Conservation (phyloP, 2,888 invertebrate genomes). For the Chrysodeixis includens region DNA sequence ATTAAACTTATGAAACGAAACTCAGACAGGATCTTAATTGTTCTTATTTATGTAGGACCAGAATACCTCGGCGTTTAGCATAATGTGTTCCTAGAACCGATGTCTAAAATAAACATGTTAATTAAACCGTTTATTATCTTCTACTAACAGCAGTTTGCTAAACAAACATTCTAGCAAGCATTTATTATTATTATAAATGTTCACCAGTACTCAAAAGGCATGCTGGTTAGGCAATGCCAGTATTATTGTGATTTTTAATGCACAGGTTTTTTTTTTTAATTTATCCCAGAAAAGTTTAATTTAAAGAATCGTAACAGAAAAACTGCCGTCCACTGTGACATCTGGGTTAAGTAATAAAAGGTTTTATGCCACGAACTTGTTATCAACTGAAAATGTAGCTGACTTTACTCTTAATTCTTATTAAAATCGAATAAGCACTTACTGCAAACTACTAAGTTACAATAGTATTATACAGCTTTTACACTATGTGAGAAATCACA, state of each 20-base stretch:
- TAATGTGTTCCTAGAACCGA: not conserved
- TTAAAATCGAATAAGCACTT: no score
- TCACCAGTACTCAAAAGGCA: no score
- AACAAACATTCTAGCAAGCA: not conserved
- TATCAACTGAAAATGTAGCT: not conserved
- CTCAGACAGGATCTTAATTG: constrained; percentile 7
- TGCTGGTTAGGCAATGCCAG: not conserved
- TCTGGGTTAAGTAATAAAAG: not conserved
- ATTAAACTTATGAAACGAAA: constrained; percentile 35
- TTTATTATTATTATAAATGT: no score
- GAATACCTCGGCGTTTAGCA: not conserved
- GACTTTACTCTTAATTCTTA: no score
- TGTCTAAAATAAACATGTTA: not conserved
- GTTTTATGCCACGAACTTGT: not conserved
- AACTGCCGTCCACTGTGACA: not conserved
- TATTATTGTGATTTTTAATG: not conserved
- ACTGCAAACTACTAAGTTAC: no score
- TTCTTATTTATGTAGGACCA: not conserved
- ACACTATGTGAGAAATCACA: no score
- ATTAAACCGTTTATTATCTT: not conserved
- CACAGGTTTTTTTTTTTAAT: not conserved
- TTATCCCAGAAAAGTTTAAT: not conserved
- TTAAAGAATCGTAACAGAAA: not conserved
- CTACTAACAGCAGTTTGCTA: not conserved
- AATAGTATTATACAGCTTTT: no score